These are phyloP conservation scores for Teleogryllus occipitalis DNA, from an alignment of 1,140 invertebrate species.

Conservation along the genomic window DNA sequence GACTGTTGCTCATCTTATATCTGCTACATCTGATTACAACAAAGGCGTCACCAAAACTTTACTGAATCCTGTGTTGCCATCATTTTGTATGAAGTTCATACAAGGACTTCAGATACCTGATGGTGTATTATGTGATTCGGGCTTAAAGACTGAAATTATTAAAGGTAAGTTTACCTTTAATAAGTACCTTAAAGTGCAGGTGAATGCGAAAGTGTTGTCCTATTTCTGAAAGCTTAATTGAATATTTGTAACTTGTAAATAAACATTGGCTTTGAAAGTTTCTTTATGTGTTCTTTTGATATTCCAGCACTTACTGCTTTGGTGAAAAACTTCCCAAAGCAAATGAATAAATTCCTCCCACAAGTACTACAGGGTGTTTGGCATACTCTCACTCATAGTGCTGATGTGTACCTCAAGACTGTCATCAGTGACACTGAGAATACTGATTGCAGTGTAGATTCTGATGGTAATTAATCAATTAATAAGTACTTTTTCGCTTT, in stretches of 20 bases:
- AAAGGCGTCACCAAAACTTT: constrained; percentile 48
- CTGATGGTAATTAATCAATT: constrained; percentile 37
- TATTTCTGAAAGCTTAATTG: too few relatives aligned
- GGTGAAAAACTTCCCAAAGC: constrained; percentile 56
- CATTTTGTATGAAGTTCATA: constrained; percentile 63
- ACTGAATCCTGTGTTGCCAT: constrained; percentile 57
- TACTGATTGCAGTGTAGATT: constrained; percentile 42
- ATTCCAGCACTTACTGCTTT: constrained; percentile 50
- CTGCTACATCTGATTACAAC: constrained; percentile 46
- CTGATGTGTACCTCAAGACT: constrained; percentile 53
- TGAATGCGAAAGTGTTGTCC: too few relatives aligned
- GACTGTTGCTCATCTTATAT: constrained; percentile 48
- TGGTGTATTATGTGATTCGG: constrained; percentile 50
- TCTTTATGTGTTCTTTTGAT: not conserved
- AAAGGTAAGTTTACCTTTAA: constrained; percentile 45
- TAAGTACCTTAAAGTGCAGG: too few relatives aligned
- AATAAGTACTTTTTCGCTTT: too few relatives aligned
- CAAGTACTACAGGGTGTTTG: constrained; percentile 62
- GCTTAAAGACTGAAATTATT: constrained; percentile 63
- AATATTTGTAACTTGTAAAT: too few relatives aligned
- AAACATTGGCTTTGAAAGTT: too few relatives aligned
- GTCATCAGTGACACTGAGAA: constrained; percentile 49
- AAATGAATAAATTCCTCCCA: constrained; percentile 52
- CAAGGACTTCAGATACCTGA: constrained; percentile 50
- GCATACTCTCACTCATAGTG: constrained; percentile 60